A percentile compares a stretch with the other conserved stretches of the same genome.
phyloP scores from a whole-genome alignment of 2,888 invertebrate species.

The Margaritifera margaritifera region DNA sequence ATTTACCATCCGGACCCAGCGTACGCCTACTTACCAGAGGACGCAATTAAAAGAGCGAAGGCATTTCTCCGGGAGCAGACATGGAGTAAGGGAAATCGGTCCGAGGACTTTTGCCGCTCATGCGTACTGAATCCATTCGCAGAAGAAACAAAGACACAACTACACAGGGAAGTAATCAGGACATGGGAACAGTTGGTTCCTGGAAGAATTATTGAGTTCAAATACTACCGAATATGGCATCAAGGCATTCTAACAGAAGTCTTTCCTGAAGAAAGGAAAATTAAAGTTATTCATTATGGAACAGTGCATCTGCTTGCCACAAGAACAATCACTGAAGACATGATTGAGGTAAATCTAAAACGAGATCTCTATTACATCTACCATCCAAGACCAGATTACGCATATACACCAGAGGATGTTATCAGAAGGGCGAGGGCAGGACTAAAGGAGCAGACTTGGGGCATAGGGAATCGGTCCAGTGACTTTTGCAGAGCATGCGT shows the following conservation, averaged over 20 bases:
- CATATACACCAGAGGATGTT: conserved; percentile 7
- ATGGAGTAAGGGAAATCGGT: conserved; percentile 1
- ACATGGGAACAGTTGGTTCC: conserved; percentile 18
- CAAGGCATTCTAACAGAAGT: conserved; percentile 18
- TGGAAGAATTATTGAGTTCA: conserved; percentile 17
- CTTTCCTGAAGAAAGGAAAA: background rate
- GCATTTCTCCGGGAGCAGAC: conserved; percentile 1
- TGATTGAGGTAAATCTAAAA: conserved; percentile 14
- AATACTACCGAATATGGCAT: conserved; percentile 4
- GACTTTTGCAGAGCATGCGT: conserved; percentile 12
- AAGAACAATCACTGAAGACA: conserved; percentile 15
- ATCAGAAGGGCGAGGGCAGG: conserved; percentile 15
- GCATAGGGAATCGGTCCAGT: conserved; percentile 7
- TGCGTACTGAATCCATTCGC: background rate
- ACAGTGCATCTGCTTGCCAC: background rate
- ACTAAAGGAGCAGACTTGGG: conserved; percentile 11
- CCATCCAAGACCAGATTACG: conserved; percentile 9
- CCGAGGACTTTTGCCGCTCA: conserved; percentile 11
- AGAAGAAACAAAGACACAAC: background rate
- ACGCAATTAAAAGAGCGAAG: conserved; percentile 4
- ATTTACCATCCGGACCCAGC: conserved; percentile 23
- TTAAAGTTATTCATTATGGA: conserved; percentile 19
- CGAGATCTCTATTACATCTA: conserved; percentile 14
- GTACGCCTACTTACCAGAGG: background rate
- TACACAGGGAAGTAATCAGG: conserved; percentile 6